Percentiles rank a stretch among this genome's conserved stretches.
Conservation (phyloP, 64 coral and sea anemone genomes). For the Stichodactyla helianthus region DNA sequence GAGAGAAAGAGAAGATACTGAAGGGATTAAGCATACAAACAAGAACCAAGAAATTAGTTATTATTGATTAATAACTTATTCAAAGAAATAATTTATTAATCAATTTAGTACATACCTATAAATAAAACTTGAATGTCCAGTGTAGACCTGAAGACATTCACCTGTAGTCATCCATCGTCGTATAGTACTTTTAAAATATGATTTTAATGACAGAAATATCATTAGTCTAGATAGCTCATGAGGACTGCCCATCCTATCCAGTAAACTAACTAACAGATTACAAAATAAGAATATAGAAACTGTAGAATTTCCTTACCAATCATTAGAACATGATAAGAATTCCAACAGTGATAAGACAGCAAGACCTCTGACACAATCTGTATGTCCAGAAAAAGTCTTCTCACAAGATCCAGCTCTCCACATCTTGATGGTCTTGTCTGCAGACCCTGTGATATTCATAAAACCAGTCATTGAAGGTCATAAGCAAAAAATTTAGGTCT, state of each 20-base stretch:
- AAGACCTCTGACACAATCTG: constrained; percentile 89
- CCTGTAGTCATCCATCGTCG: constrained; percentile 85
- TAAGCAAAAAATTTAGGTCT: not conserved
- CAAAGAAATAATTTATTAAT: not conserved
- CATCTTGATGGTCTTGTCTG: constrained; percentile 92
- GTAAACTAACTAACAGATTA: too few relatives aligned
- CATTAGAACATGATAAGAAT: constrained; percentile 92
- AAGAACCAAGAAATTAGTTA: not conserved
- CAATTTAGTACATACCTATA: constrained; percentile 52
- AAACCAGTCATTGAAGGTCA: constrained; percentile 76
- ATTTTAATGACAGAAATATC: not conserved
- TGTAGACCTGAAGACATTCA: constrained; percentile 77
- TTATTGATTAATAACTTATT: too few relatives aligned
- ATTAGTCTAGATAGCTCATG: too few relatives aligned
- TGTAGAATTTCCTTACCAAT: constrained; percentile 50
- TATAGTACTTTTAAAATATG: constrained; percentile 60
- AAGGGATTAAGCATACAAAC: not conserved
- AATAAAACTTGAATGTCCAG: constrained; percentile 94
- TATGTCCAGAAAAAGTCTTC: constrained; percentile 84
- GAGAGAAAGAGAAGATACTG: not conserved
- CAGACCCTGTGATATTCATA: constrained; percentile 86
- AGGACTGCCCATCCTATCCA: too few relatives aligned
- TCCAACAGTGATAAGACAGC: constrained; percentile 70
- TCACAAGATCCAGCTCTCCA: constrained; percentile 91
- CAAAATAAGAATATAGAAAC: not conserved